Percentiles rank a stretch among this genome's conserved stretches.
These are phyloP conservation scores for Ganaspis brasiliensis DNA, from an alignment of 2,888 invertebrate species.

Conservation along the genomic window DNA sequence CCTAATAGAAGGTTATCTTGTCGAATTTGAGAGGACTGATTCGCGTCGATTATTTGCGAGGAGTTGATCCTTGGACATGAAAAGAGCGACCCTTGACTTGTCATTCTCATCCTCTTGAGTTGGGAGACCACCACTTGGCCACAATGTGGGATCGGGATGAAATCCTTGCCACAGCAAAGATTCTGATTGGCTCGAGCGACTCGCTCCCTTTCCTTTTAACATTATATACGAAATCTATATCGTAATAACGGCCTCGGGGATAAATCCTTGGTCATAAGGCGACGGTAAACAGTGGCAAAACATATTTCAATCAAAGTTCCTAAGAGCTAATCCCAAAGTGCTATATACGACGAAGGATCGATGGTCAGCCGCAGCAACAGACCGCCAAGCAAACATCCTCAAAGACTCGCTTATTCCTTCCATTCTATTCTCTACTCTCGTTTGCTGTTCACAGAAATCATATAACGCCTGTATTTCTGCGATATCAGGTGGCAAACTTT, in stretches of 20 bases:
- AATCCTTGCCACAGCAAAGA: conserved; percentile 32
- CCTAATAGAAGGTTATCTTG: conserved; percentile 26
- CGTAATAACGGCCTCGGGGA: conserved; percentile 65
- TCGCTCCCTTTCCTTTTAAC: conserved; percentile 14
- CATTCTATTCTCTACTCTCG: conserved; percentile 26
- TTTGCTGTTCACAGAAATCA: conserved; percentile 14
- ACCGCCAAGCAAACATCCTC: conserved; percentile 23
- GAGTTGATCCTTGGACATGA: conserved; percentile 27
- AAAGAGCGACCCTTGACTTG: conserved; percentile 23
- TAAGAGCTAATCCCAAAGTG: conserved; percentile 66
- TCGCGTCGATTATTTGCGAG: conserved; percentile 31
- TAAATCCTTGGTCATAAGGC: conserved; percentile 64
- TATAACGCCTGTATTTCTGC: conserved; percentile 38
- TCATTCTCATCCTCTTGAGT: conserved; percentile 28
- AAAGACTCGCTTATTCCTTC: conserved; percentile 36
- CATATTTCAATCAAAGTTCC: conserved; percentile 77
- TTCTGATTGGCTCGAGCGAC: conserved; percentile 16
- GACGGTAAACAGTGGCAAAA: conserved; percentile 74
- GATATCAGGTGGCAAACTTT: conserved; percentile 38
- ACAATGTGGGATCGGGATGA: conserved; percentile 33
- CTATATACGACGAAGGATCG: conserved; percentile 54
- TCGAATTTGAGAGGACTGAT: conserved; percentile 26
- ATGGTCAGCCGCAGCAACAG: conserved; percentile 48
- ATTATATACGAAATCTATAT: conserved; percentile 50
- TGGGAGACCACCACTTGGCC: conserved; percentile 21